Evolutionary conservation across 2,113 vertebrate genomes (phyloP), one percentile per base, ranked within the genome.

Genomic region (Tringa solitaria): DNA sequence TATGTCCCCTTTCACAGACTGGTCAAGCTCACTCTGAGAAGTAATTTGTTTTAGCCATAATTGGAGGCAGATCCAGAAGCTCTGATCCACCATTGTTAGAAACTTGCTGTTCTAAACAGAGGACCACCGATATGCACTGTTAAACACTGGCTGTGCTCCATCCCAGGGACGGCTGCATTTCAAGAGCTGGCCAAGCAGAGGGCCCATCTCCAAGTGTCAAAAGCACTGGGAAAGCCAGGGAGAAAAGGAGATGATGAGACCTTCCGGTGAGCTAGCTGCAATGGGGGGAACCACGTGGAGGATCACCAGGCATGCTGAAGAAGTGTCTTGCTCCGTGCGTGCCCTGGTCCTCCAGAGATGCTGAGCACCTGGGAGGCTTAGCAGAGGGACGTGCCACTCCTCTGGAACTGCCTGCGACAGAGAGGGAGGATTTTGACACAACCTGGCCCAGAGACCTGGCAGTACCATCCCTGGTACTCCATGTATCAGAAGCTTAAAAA

Each of bases 141-240:
- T 97, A 74, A 83, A 76, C 65, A 51, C 56, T 89, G 91, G 84
- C 92, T 94, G 46, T 12, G 57, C 70, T 96, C 95, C 95, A 95
- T 79, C 59, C 60, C 82, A 87, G 63, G 54, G 63, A 37, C 0
- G 0, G 74, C 78, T 85, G 84, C 75, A 50, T 83, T 96, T 95
- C 86, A 78, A 80, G 73, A 73, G 35, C 70, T 89, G 70, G 78
- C 76, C 84, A 78, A 96, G 70, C 4, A 4, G n/a, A 88, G 41
- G 57, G 60, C 39, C 76, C 81, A 54, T 41, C 37, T 75, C 39
- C 50, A 75, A 77, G 61, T 74, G 87, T 30, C 79, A 84, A 84
- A 87, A 93, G 78, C 45, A 48, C 51, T 48, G 39, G 77, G 65
- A 84, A 91, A 92, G 56, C 33, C 79, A 75, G 50, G 12, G 75